Base-by-base conservation (phyloP, 2,113 vertebrate genomes). In the Proteles cristata region DNA sequence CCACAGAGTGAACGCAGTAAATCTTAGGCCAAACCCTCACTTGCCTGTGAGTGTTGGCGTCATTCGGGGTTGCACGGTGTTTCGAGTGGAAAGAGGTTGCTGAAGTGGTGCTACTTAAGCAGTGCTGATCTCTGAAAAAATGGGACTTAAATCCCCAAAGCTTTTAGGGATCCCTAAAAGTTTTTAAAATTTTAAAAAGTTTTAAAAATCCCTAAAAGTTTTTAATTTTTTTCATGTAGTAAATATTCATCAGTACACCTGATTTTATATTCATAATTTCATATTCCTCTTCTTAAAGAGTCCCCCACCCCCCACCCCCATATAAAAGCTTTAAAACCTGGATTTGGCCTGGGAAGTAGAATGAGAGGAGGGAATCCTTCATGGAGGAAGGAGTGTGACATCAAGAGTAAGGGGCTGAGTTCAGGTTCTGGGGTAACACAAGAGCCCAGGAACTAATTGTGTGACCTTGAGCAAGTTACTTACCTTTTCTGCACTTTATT, bases 201-300 rank as follows among this genome's bases (percentile, higher is more conserved):
- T 39, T 39, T 39, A 39, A 39, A 39, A 39, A 39, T 39, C 39
- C 39, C 39, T 39, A 39, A 39, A 39, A 39, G 39, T 43, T 90
- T 93, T 79, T 31, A 23, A 25, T 28, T 91, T 92, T 86, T 85
- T 96, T 90, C 33, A 45, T 76, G 69, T 39, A 94, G 3, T 94
- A 84, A 92, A 86, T 63, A 77, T 90, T 92, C 11, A 21, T 39
- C 35, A 6, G 87, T 94, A 58, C 1, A 43, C 14, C 25, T 77
- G 58, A 68, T 90, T 84, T 96, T 83, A 1, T 85, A 28, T 77
- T 82, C 5, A 14, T 79, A 90, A 65, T 66, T 88, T 84, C 11
- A 15, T 92, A 55, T 96, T 94, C 17, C 43, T 90, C 95, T 94
- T 93, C 26, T n/a, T 86, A 68, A 89, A 71, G 39, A 35, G 1